Base-by-base conservation (phyloP, 2,888 invertebrate genomes). In the Yponomeuta evonymella region DNA sequence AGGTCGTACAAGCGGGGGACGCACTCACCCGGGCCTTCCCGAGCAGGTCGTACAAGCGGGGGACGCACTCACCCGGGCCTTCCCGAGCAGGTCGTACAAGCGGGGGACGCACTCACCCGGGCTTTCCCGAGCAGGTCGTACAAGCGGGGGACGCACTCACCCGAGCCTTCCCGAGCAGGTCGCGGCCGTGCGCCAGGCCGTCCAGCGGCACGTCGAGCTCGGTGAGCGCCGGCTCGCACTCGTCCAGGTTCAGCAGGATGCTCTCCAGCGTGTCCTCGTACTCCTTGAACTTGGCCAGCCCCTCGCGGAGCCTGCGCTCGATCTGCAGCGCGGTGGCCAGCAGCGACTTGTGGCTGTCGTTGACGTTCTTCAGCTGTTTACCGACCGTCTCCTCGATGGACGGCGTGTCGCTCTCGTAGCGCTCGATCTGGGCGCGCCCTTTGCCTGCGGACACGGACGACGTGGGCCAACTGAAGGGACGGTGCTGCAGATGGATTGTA, bases 271-370 rank as follows among this genome's bases (percentile, higher is more conserved):
- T 97, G 73, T 97, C 96, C 86, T 98, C 98, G 80, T 98, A 98
- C 81, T 98, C 97, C 82, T 97, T 96, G 91, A 98, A 99, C 84
- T 98, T 98, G 48, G 96, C 95, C 73, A 98, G 87, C 0, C 98
- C 97, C 81, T 98, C 98, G 51, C 96, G 93, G 51, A 98, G 90
- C 62, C 98, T 95, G 76, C 96, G 96, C 83, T 97, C 96, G 73
- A 98, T 98, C 86, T 98, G 98, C 67, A 97, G 85, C 0, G 98
- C 98, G 0, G 98, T 98, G 72, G 96, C 95, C 63, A 98, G 87
- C 10, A 98, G 89, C 0, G 98, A 97, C 81, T 97, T 95, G 82
- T 98, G 98, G 82, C 98, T 98, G 71, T 98, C 98, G 79, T 97
- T 97, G 0, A 98, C 97, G 81, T 98, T 98, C 79, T 95, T 95